phyloP scores from a whole-genome alignment of 2,888 invertebrate genomes.

The Glaucopsyche alexis region DNA sequence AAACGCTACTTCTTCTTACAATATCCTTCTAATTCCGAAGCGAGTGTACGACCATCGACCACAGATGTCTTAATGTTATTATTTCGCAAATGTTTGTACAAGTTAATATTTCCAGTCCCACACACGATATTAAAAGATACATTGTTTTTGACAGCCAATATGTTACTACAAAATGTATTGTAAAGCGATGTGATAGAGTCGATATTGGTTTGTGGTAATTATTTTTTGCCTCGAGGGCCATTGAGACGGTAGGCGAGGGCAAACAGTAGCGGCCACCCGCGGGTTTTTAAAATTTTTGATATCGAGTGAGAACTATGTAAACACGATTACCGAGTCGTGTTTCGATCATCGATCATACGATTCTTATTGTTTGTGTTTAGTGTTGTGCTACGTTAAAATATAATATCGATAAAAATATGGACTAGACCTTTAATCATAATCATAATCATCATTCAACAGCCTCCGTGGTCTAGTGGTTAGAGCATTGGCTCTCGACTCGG shows the following conservation, averaged over 20 bases:
- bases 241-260: conserved; percentile 61
- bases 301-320: conserved; percentile 66
- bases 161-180: neutral
- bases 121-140: conserved; percentile 39
- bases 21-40: conserved; percentile 10
- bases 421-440: neutral
- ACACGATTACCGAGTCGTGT: conserved; percentile 63
- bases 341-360: conserved; percentile 65
- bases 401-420: neutral
- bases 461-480: too few relatives aligned
- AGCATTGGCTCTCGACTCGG: too few relatives aligned
- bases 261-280: conserved; percentile 77
- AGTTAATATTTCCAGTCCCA: conserved; percentile 35
- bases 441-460: too few relatives aligned
- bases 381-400: conserved; percentile 40
- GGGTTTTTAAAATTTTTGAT: conserved; percentile 59
- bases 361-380: conserved; percentile 55
- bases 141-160: conserved; percentile 22
- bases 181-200: neutral
- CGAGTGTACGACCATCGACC: neutral
- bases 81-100: conserved; percentile 45
- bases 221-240: conserved; percentile 43
- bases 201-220: neutral
- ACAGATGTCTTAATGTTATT: conserved; percentile 28
- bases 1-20: neutral